A percentile compares a stretch with the other conserved stretches of the same genome.
Conservation (phyloP, 2,113 vertebrate genomes). For the Varanus salvator region DNA sequence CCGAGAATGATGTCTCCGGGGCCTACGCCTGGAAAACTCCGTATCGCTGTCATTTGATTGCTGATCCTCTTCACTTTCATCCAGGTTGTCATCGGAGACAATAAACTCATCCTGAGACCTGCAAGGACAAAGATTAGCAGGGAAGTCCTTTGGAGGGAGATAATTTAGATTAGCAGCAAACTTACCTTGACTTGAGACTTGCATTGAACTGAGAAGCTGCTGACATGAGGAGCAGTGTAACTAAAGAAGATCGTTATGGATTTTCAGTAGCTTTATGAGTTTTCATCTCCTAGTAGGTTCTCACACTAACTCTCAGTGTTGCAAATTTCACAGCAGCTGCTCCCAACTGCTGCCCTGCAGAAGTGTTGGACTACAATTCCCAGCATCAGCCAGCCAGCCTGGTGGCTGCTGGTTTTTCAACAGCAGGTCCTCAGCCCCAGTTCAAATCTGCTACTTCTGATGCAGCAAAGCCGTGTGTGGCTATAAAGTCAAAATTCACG, state of each 20-base stretch:
- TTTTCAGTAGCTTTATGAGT: not conserved
- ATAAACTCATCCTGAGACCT: slow-evolving; percentile 94
- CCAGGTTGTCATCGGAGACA: slow-evolving; percentile 86
- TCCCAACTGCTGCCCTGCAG: too few species aligned
- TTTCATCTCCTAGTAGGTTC: too few species aligned
- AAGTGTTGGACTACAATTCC: not conserved
- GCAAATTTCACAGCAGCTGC: not conserved
- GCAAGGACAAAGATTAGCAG: not conserved
- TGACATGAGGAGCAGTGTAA: too few species aligned
- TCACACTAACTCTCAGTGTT: too few species aligned
- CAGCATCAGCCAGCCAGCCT: not conserved
- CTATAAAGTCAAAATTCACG: not conserved
- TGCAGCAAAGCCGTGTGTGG: not conserved
- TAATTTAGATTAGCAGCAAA: accelerated
- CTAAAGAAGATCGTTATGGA: not conserved
- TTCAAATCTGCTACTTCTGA: not conserved
- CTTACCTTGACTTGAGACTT: not conserved
- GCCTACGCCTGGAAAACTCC: slow-evolving; percentile 78
- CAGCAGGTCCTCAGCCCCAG: too few species aligned
- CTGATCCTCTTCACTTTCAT: slow-evolving; percentile 84
- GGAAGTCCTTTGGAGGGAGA: not conserved
- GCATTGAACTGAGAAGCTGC: not conserved
- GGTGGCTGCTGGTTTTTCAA: not conserved
- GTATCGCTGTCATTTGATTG: slow-evolving; percentile 85
- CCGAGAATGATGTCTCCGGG: slow-evolving; percentile 71